These are phyloP conservation scores for Dasysyrphus tricinctus DNA, from an alignment of 2,888 invertebrate genomes.

Conservation along the genomic window DNA sequence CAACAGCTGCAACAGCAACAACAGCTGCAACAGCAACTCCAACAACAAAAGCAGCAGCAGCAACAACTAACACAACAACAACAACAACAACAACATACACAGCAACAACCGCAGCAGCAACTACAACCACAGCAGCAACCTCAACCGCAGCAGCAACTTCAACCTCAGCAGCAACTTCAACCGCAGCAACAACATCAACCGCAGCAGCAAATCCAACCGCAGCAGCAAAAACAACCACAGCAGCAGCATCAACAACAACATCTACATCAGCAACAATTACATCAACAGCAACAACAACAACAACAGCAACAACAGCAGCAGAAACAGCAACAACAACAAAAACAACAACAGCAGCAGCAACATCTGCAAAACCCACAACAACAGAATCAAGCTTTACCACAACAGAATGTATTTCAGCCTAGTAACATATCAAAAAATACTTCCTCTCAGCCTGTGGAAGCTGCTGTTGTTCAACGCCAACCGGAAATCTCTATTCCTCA, in stretches of 20 bases:
- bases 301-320: neutral
- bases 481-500: slow-evolving; percentile 54
- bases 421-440: slow-evolving; percentile 16
- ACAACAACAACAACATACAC: neutral
- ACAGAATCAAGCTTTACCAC: slow-evolving; percentile 1
- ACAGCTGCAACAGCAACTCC: neutral
- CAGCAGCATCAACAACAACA: slow-evolving; percentile 7
- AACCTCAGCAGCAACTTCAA: neutral
- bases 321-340: neutral
- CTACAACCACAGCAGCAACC: slow-evolving; percentile 2
- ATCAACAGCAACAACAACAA: neutral
- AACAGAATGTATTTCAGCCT: slow-evolving; percentile 11
- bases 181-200: neutral
- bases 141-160: neutral
- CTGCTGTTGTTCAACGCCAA: slow-evolving; percentile 1
- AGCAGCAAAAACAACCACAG: slow-evolving; percentile 10
- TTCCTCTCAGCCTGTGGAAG: neutral
- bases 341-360: slow-evolving; percentile 20
- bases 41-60: neutral
- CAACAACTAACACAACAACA: neutral
- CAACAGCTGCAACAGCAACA: neutral
- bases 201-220: slow-evolving; percentile 27
- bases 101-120: neutral
- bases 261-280: slow-evolving; percentile 9
- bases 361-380: slow-evolving; percentile 23